Evolutionary conservation across 2,797 vertebrate genomes (phyloP).

Genomic region (Sardinella longiceps): DNA sequence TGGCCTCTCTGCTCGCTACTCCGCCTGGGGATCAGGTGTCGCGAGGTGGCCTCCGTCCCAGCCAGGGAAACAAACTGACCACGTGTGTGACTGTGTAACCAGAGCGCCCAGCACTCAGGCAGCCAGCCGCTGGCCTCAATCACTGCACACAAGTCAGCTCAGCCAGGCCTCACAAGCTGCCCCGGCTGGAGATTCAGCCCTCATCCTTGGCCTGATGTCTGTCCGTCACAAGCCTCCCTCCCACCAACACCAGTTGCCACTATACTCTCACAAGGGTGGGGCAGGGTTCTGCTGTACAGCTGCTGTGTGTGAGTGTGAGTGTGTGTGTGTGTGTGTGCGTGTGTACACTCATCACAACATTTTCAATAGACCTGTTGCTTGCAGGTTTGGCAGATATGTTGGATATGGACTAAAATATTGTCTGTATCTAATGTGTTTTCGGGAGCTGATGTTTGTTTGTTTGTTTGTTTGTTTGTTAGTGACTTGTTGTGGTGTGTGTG

Average conservation of each 20-base stretch:
- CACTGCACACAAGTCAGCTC: background rate
- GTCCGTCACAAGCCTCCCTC: background rate
- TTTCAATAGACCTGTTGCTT: conserved; percentile 5
- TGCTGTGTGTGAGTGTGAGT: background rate
- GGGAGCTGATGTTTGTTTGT: background rate
- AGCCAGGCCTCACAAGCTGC: background rate
- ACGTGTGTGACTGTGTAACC: conserved; percentile 1
- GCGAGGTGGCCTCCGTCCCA: background rate
- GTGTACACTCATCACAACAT: too few species aligned
- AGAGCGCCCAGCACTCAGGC: background rate
- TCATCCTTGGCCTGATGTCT: background rate
- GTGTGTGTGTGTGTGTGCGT: too few species aligned
- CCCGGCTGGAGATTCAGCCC: background rate
- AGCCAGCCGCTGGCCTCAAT: background rate
- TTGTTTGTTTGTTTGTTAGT: too few species aligned
- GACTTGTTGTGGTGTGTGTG: too few species aligned
- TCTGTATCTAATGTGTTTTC: background rate
- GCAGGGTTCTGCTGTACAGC: background rate
- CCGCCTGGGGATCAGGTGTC: background rate
- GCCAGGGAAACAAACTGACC: background rate
- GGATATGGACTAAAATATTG: background rate
- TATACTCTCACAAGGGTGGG: background rate
- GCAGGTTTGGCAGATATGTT: background rate
- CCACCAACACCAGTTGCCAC: background rate
- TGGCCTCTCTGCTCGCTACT: background rate